Conservation (phyloP, 2,888 invertebrate genomes). For the Lasiommata megera region DNA sequence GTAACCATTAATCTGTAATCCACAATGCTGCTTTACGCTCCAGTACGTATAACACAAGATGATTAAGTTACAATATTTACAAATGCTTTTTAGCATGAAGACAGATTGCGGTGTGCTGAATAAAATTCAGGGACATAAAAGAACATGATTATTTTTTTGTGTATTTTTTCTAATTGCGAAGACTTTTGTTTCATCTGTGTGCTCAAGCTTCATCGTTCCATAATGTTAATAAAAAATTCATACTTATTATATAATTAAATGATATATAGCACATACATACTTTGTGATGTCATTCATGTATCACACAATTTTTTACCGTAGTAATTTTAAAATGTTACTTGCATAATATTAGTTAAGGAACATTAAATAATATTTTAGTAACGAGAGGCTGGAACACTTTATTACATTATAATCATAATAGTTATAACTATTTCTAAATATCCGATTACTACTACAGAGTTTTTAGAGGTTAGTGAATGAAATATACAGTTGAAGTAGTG, state of each 20-base stretch:
- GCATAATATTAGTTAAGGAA: not conserved
- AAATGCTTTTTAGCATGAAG: not conserved
- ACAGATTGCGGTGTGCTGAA: too few species aligned
- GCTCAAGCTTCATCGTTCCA: not conserved
- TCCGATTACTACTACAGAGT: slow-evolving; percentile 13
- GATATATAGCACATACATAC: too few species aligned
- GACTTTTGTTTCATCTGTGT: not conserved
- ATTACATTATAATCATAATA: not conserved
- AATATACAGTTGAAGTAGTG: slow-evolving; percentile 12
- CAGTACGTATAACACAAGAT: too few species aligned
- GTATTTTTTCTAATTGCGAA: not conserved
- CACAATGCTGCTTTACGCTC: not conserved
- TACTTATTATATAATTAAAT: not conserved
- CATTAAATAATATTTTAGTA: not conserved
- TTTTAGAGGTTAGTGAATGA: slow-evolving; percentile 22
- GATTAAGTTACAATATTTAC: not conserved
- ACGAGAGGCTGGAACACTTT: slow-evolving; percentile 6
- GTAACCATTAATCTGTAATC: not conserved
- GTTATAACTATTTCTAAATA: not conserved
- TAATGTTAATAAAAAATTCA: too few species aligned
- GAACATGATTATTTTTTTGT: too few species aligned
- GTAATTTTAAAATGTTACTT: not conserved
- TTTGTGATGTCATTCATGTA: not conserved
- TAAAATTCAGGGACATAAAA: too few species aligned
- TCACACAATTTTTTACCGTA: not conserved